Evolutionary conservation across 2,888 invertebrate species (phyloP), one percentile per base, ranked within the genome.

Genomic region (Limnephilus auricula): DNA sequence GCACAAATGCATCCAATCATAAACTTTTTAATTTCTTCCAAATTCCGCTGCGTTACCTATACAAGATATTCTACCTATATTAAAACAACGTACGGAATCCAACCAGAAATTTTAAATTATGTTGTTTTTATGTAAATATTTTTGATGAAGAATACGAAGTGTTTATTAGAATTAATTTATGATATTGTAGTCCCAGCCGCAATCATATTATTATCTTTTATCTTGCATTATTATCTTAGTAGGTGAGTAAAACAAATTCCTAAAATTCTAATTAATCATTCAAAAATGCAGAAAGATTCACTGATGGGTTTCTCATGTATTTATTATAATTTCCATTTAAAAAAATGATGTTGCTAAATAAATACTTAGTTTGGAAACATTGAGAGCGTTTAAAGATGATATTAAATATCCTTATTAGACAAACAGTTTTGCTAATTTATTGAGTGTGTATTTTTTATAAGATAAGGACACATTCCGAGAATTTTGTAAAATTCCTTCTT

Each of bases 141-240:
- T n/a, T 65, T 65, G 9, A 65, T 65, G n/a, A 65, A 65, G 25
- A 25, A 6, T 65, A 65, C n/a, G 65, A 65, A 25, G 9, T n/a
- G 65, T 65, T 65, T 65, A n/a, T 65, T n/a, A 65, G 65, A 65
- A 65, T 65, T n/a, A 65, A 65, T 65, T 65, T 65, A 65, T 65
- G 25, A 65, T n/a, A 65, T 65, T 65, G 25, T 65, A 10, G 25
- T 65, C 65, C 65, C 25, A n/a, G 6, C 65, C 65, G 65, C 65
- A 9, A 65, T 65, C 65, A 65, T 65, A 65, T 65, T n/a, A 65
- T 65, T 65, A 65, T 65, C 25, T 65, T 65, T 25, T 65, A 65
- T 65, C 65, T 65, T 65, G 65, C 65, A 65, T 65, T 65, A 65
- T 65, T 65, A 65, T 65, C 65, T 65, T n/a, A 65, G 65, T 65